Base-by-base conservation (phyloP, 2,113 vertebrate genomes). In the Mandrillus leucophaeus region DNA sequence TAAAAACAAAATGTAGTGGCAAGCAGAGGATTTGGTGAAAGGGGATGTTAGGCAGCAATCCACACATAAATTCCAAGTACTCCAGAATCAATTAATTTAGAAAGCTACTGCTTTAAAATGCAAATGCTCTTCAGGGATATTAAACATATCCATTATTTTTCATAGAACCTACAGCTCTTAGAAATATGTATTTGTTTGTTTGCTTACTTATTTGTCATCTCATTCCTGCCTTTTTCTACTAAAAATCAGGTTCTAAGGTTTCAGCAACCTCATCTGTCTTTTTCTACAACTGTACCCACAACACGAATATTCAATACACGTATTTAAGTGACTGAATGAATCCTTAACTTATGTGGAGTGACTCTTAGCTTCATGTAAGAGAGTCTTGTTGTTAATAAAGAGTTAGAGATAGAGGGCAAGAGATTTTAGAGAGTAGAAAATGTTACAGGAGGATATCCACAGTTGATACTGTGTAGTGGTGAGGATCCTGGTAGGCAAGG, bases 31-130 rank as follows among this genome's bases (percentile, higher is more conserved):
- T 86, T 8, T 66, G 2, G 64, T 61, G 35, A 35, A 59, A 88
- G 25, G 7, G 14, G 17, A 14, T 64, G 16, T 30, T 73, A 72
- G 12, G 55, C 35, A 89, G 73, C 35, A 92, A 52, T 68, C 10
- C 4, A 2, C n/a, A 79, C 32, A 48, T 61, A 90, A 88, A 84
- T 75, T 76, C 72, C 61, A 96, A 95, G 43, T 87, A 61, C 2
- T 70, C 35, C 72, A 76, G 40, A 93, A 79, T 66, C 27, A 92
- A 68, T 81, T 80, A 89, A 95, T 43, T 90, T 95, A 87, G 27
- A 5, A 83, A 95, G 30, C 50, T 4, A 91, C 18, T 93, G 8
- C 66, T 90, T 87, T 66, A 64, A 93, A 61, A 90, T 75, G 43
- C 5, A 96, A 93, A 57, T 35, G 66, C 5, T 73, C 8, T 48